Percentiles rank a stretch among this genome's conserved stretches.
These are phyloP conservation scores for Xestia sexstrigata DNA, from an alignment of 2,888 invertebrate genomes.

Conservation along the genomic window DNA sequence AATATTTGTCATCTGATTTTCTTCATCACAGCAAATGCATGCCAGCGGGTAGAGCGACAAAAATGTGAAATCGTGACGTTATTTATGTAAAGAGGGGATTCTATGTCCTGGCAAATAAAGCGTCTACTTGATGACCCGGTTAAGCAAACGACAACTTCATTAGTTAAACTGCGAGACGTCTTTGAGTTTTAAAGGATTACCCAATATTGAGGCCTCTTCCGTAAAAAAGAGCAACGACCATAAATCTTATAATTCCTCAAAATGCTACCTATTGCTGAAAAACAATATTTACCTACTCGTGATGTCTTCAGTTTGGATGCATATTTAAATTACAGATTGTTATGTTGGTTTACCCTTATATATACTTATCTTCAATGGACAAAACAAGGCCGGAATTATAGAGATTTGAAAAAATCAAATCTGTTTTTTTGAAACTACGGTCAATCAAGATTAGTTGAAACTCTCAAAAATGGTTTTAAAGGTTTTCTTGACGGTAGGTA, in stretches of 20 bases:
- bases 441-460: background rate
- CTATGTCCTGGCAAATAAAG: background rate
- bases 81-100: background rate
- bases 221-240: conserved; percentile 4
- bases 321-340: background rate
- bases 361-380: too few species aligned
- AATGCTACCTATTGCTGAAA: background rate
- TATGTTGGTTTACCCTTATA: background rate
- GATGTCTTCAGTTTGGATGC: background rate
- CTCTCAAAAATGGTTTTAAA: background rate
- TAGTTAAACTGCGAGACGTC: background rate
- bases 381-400: background rate
- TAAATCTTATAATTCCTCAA: conserved; percentile 8
- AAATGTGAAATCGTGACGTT: background rate
- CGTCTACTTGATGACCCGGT: background rate
- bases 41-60: background rate
- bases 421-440: background rate
- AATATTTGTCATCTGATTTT: conserved; percentile 17
- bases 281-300: conserved; percentile 18
- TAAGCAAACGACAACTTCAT: background rate
- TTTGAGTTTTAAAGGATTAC: background rate
- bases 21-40: background rate
- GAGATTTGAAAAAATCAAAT: conserved; percentile 1
- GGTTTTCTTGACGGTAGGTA: background rate
- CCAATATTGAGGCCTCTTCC: background rate